phyloP scores from a whole-genome alignment of 2,888 invertebrate genomes.

The Ophraella communa region DNA sequence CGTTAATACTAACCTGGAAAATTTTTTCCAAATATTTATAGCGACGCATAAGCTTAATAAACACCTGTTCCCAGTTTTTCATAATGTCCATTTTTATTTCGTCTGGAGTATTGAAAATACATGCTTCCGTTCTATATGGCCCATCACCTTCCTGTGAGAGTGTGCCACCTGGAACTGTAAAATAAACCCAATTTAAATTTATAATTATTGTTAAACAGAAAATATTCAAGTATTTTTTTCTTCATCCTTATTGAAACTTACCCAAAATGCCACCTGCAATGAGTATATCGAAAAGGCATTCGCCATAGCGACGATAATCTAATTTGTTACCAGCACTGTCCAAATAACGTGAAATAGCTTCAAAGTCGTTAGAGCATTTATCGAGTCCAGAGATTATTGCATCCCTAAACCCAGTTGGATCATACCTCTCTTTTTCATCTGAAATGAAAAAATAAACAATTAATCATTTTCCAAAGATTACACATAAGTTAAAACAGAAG shows the following conservation, averaged over 20 bases:
- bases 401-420: constrained; percentile 98
- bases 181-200: constrained; percentile 5
- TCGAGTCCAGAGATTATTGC: constrained; percentile 93
- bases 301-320: constrained; percentile 97
- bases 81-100: constrained; percentile 83
- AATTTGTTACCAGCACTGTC: constrained; percentile 94
- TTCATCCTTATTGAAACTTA: constrained; percentile 59
- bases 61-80: constrained; percentile 94
- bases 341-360: constrained; percentile 93
- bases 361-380: constrained; percentile 93
- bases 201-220: background rate
- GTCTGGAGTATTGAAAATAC: constrained; percentile 88
- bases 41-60: constrained; percentile 94
- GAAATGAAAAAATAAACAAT: constrained; percentile 46
- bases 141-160: constrained; percentile 93
- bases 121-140: constrained; percentile 84
- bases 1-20: constrained; percentile 67
- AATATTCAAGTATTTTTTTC: too few relatives aligned
- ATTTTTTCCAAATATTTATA: constrained; percentile 99
- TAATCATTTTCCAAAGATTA: too few relatives aligned
- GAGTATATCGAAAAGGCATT: constrained; percentile 96
- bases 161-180: constrained; percentile 88
- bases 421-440: constrained; percentile 99
- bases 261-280: constrained; percentile 96
- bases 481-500: too few relatives aligned